Base-by-base conservation (phyloP, 2,797 vertebrate species). In the Propithecus perrieri region DNA sequence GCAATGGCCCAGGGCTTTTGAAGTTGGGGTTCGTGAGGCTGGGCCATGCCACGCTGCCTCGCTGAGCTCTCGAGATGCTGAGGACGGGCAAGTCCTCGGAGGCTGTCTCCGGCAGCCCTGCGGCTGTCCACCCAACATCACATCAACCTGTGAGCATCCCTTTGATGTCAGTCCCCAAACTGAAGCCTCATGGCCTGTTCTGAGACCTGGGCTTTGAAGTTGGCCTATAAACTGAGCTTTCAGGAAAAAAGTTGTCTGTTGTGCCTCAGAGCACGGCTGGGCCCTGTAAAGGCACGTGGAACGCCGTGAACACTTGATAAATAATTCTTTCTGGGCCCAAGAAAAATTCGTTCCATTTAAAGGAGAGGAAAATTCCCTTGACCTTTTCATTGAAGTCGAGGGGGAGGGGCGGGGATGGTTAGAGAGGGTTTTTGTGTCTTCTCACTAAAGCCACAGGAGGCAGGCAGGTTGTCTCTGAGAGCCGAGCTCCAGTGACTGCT, bases 151-250 rank as follows among this genome's bases (percentile, higher is more conserved):
- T 94, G 96, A 67, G 43, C 46, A 1, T 93, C 7, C 17, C 98
- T 99, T 99, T 99, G 98, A 99, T 98, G 98, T 98, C 97, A 98
- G 97, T 98, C 98, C 98, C 98, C 97, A 97, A 98, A 98, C 98
- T 97, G 92, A 95, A 97, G 98, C 96, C 98, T 98, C 5, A 1
- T 87, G 78, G 85, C 95, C 87, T n/a, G 93, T 78, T 96, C 98
- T 98, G 98, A 98, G 98, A 98, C 98, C 98, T 92, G 59, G 43
- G 97, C 98, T 99, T 99, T 99, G 98, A 99, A 98, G 99, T 98
- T 98, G 98, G 97, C 98, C 98, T 98, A 97, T 98, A 98, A 99
- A 98, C 98, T 98, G 98, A 98, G 98, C 98, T 98, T 98, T 98
- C 98, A 98, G 98, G 98, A 98, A 98, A 97, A 97, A 97, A 98